Base-by-base conservation (phyloP, 2,113 vertebrate genomes). In the Corynorhinus townsendii region DNA sequence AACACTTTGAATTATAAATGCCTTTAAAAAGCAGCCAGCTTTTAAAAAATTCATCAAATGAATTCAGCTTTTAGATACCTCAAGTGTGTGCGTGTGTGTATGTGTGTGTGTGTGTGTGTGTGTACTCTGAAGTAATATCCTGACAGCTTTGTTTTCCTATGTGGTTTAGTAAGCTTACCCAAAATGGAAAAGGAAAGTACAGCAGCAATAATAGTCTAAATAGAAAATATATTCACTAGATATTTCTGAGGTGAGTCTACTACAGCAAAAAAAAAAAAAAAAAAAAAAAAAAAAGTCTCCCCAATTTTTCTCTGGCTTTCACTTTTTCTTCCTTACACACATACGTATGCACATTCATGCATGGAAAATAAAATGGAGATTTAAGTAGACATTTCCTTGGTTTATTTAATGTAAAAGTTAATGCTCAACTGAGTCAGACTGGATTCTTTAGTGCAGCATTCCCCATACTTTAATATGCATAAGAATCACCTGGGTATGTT, bases 1-100 rank as follows among this genome's bases (percentile, higher is more conserved):
- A 96, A 96, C 59, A 95, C 26, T 5, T 83, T 95, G 88, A 95
- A 96, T 97, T 97, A 96, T 95, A 95, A 96, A 96, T 96, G 90
- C 26, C 49, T 75, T 94, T 93, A 68, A 90, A 97, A 96, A 92
- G 72, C 81, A 76, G 54, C 8, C n/a, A 92, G 90, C 69, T 86
- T 94, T 94, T 92, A 0, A 97, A 96, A 96, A 86, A 97, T 94
- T 96, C 66, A 95, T 96, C 90, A 93, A 88, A 86, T 80, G 56
- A 86, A 83, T 93, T 86, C 6, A 19, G 16, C 19, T 83, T 30
- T 93, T 82, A 86, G 90, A 73, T 82, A 88, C 33, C 28, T 82
- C 45, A 79, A 86, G n/a, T 91, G 84, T 64, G 33, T 90, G 33
- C 22, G 62, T 64, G 28, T 33, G 62, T 33, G 62, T 30, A 28